phyloP scores from a whole-genome alignment of 2,113 vertebrate genomes.

The Stegastes partitus region DNA sequence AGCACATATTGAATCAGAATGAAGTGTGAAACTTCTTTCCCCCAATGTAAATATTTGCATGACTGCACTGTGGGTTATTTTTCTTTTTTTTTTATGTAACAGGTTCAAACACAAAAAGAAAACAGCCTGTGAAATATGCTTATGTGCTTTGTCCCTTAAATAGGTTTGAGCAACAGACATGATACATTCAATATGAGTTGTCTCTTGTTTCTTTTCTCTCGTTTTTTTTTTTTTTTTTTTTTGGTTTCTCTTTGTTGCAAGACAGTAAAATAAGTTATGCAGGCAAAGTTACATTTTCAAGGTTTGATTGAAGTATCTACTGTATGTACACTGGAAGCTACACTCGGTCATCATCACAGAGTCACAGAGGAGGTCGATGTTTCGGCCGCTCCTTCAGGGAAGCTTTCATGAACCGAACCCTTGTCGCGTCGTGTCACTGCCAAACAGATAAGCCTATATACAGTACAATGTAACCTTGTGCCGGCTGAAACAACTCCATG shows the following conservation, averaged over 20 bases:
- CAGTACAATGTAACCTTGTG: constrained; percentile 50
- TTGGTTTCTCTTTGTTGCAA: constrained; percentile 79
- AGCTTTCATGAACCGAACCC: constrained; percentile 20
- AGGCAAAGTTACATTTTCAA: constrained; percentile 83
- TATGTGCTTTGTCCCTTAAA: constrained; percentile 54
- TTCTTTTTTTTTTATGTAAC: constrained; percentile 21
- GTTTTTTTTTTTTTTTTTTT: constrained; percentile 59
- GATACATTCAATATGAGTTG: constrained; percentile 81
- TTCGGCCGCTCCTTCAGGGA: constrained; percentile 31
- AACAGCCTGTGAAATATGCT: constrained; percentile 17
- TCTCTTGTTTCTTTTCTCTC: constrained; percentile 43
- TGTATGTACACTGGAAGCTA: constrained; percentile 72
- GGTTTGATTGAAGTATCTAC: constrained; percentile 76
- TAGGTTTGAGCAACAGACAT: constrained; percentile 76
- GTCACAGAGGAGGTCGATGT: constrained; percentile 50
- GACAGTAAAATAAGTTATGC: constrained; percentile 84
- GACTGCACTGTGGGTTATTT: background rate
- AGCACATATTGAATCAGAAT: background rate
- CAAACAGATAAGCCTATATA: constrained; percentile 67
- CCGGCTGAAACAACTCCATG: constrained; percentile 45
- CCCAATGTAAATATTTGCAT: constrained; percentile 22
- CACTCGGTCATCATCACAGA: constrained; percentile 63
- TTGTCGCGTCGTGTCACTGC: constrained; percentile 42
- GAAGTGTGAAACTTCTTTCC: background rate
- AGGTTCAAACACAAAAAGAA: constrained; percentile 22